These are phyloP conservation scores for Anser cygnoides DNA, from an alignment of 2,113 vertebrate genomes.

Conservation along the genomic window DNA sequence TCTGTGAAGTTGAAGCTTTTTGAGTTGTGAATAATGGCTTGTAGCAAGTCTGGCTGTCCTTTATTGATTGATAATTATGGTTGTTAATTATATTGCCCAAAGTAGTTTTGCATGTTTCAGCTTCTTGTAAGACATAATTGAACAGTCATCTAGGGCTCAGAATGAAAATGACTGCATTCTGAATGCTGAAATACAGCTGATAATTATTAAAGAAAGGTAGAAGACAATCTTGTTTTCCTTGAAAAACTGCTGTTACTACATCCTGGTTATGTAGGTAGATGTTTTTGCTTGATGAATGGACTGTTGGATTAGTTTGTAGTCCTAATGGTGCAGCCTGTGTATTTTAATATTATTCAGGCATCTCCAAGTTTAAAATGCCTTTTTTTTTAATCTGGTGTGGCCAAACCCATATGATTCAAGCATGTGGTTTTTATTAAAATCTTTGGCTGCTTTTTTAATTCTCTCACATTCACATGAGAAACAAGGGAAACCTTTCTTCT, in stretches of 20 bases:
- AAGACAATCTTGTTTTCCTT: not conserved
- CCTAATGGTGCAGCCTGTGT: not conserved
- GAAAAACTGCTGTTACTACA: not conserved
- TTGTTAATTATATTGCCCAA: constrained; percentile 1
- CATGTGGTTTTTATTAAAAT: not conserved
- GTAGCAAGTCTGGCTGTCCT: not conserved
- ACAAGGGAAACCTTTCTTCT: not conserved
- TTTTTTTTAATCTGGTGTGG: not conserved
- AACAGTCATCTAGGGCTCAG: not conserved
- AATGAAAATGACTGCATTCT: not conserved
- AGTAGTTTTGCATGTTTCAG: constrained; percentile 3
- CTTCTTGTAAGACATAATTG: not conserved
- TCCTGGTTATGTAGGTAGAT: not conserved
- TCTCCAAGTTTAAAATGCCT: not conserved
- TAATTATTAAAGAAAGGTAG: not conserved
- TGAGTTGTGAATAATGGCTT: constrained; percentile 7
- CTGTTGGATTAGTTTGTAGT: not conserved
- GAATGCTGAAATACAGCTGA: constrained; percentile 13
- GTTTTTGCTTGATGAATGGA: not conserved
- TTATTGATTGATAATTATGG: constrained; percentile 25
- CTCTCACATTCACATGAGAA: not conserved
- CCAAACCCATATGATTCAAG: not conserved
- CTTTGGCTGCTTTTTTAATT: not conserved
- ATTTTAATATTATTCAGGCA: not conserved
- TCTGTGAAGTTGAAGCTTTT: not conserved